Evolutionary conservation across 2,888 invertebrate species (phyloP), one percentile per base, ranked within the genome.

Genomic region (Acanthosoma haemorrhoidale): DNA sequence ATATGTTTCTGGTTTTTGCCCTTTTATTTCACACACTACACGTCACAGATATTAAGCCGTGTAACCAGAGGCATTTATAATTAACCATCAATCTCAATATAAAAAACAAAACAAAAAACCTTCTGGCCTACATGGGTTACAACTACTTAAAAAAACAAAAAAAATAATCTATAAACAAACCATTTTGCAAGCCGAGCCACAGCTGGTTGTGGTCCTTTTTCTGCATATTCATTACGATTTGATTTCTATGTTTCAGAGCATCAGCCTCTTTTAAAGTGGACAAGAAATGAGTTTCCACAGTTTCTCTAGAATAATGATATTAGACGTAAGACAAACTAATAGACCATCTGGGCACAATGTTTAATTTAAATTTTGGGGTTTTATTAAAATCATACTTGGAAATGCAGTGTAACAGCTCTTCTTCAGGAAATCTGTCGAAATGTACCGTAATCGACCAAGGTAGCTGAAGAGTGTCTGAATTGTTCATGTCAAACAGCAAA

Each of bases 261-360:
- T 98, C 98, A 1, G 99, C 98, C 83, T 99, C 99, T 81, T 99
- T 99, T 8, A 99, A 84, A 74, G 92, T 91, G 18, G 96, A 91
- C 87, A 99, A 90, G 80, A 94, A 99, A 80, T 95, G 90, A 2
- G 96, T 88, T 81, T 97, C 96, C 15, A 98, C 89, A 13, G 89
- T 86, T 79, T 97, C 96, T 80, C 93, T 94, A 77, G 68, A 84
- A 80, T 67, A 36, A 68, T n/a, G 6, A 25, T n/a, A 25, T 25
- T n/a, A 6, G 11, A 51, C n/a, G n/a, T n/a, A n/a, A n/a, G n/a
- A n/a, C n/a, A n/a, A n/a, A n/a, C n/a, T n/a, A n/a, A n/a, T n/a
- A n/a, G n/a, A n/a, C n/a, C n/a, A n/a, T n/a, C n/a, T n/a, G n/a
- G n/a, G n/a, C n/a, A n/a, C n/a, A n/a, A n/a, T n/a, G n/a, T n/a